phyloP scores from a whole-genome alignment of 2,113 vertebrate species.

The Sturnus vulgaris region DNA sequence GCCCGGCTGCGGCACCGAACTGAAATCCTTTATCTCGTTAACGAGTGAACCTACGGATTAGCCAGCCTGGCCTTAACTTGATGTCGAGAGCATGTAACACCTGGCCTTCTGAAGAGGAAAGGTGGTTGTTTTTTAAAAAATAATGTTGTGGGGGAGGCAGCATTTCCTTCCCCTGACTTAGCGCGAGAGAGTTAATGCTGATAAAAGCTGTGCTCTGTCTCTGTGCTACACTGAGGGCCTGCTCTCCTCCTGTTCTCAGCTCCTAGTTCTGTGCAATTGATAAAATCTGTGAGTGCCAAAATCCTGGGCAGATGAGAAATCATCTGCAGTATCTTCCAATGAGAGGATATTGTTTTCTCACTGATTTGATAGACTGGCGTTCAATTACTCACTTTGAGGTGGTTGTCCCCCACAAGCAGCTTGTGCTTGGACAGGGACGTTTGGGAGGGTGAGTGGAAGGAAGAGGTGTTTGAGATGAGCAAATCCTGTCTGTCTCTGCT shows the following conservation, averaged over 20 bases:
- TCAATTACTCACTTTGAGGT: neutral
- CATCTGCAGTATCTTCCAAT: neutral
- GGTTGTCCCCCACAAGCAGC: neutral
- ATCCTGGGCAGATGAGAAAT: neutral
- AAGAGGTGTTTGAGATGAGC: neutral
- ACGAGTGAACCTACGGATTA: slow-evolving; percentile 53
- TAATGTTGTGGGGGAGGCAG: neutral
- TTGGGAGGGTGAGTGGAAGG: accelerated
- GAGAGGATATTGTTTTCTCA: neutral
- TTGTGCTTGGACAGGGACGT: neutral
- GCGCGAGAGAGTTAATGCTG: neutral
- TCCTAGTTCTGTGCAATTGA: neutral
- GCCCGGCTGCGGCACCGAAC: neutral
- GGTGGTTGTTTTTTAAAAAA: neutral
- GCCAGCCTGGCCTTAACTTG: neutral
- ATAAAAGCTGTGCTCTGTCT: neutral
- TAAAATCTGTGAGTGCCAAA: neutral
- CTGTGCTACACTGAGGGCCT: neutral
- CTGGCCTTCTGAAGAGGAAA: slow-evolving; percentile 40
- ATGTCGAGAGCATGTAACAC: neutral
- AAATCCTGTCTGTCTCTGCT: neutral
- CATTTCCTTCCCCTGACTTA: slow-evolving; percentile 41
- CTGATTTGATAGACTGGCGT: neutral
- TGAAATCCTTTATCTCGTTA: slow-evolving; percentile 43
- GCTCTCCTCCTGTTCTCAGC: neutral